Evolutionary conservation across 2,113 vertebrate genomes (phyloP).

Genomic region (Aphelocoma coerulescens): DNA sequence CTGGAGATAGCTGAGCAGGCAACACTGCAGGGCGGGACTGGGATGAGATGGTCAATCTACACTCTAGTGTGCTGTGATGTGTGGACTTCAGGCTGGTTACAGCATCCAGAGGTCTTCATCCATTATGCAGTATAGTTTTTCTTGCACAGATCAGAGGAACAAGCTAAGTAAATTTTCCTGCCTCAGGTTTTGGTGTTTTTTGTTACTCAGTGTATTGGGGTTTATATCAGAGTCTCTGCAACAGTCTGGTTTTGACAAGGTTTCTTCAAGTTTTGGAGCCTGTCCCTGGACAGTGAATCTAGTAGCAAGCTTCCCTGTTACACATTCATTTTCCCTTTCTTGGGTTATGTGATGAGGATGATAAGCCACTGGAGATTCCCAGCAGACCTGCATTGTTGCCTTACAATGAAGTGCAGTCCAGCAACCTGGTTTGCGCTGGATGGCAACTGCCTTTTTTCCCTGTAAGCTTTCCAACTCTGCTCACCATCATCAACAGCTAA

Average conservation of each 20-base stretch:
- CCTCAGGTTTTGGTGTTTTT: not conserved
- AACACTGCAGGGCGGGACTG: not conserved
- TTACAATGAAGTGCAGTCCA: not conserved
- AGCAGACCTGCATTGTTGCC: not conserved
- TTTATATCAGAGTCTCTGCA: not conserved
- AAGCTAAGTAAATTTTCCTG: not conserved
- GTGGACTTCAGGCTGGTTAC: not conserved
- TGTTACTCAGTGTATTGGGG: not conserved
- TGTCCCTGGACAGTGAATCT: not conserved
- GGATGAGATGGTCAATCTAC: not conserved
- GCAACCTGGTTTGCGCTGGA: not conserved
- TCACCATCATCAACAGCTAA: not conserved
- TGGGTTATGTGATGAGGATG: not conserved
- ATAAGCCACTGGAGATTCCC: not conserved
- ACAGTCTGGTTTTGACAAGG: not conserved
- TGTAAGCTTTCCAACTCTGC: not conserved
- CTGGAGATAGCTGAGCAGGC: not conserved
- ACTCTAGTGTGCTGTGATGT: not conserved
- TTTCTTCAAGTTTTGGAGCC: not conserved
- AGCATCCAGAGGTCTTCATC: not conserved
- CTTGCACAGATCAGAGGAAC: not conserved
- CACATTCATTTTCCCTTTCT: not conserved
- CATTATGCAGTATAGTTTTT: not conserved
- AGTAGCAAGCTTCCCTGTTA: not conserved
- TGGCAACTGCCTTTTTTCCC: not conserved